Conservation (phyloP, 2,888 invertebrate genomes). For the Aphodius granarius region DNA sequence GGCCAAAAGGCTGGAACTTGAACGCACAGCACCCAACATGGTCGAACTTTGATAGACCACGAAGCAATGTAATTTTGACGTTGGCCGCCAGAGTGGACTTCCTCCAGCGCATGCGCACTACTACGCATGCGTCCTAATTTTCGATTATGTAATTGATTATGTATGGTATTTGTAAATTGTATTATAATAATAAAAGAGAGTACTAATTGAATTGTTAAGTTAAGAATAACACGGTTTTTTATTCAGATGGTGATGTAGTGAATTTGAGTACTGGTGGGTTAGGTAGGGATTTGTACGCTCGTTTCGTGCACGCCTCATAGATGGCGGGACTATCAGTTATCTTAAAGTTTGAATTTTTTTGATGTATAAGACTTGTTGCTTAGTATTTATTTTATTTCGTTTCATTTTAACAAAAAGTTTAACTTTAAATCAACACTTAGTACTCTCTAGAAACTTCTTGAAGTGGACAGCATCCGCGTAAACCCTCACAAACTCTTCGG, state of each 20-base stretch:
- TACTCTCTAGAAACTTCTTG: background rate
- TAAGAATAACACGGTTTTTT: too few relatives aligned
- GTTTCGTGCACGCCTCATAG: too few relatives aligned
- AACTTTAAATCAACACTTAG: background rate
- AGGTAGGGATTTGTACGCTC: too few relatives aligned
- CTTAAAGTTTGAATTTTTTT: too few relatives aligned
- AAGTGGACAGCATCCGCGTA: background rate
- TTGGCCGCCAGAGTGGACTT: slow-evolving; percentile 9
- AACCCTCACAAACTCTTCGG: background rate
- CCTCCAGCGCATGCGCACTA: slow-evolving; percentile 21
- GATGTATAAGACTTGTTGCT: too few relatives aligned
- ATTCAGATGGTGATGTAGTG: too few relatives aligned
- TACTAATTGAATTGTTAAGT: too few relatives aligned
- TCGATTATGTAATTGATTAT: background rate
- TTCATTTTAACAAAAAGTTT: too few relatives aligned
- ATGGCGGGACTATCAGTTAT: too few relatives aligned
- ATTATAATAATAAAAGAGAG: too few relatives aligned
- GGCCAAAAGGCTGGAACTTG: slow-evolving; percentile 63
- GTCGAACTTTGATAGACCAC: slow-evolving; percentile 41
- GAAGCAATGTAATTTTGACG: background rate
- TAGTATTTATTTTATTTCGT: too few relatives aligned
- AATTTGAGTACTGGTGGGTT: too few relatives aligned
- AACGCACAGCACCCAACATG: slow-evolving; percentile 66
- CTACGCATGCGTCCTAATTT: slow-evolving; percentile 7
- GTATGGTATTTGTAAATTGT: background rate